A percentile compares a stretch with the other conserved stretches of the same genome.
Conservation (phyloP, 2,113 vertebrate species). For the Corythornis cristatus region DNA sequence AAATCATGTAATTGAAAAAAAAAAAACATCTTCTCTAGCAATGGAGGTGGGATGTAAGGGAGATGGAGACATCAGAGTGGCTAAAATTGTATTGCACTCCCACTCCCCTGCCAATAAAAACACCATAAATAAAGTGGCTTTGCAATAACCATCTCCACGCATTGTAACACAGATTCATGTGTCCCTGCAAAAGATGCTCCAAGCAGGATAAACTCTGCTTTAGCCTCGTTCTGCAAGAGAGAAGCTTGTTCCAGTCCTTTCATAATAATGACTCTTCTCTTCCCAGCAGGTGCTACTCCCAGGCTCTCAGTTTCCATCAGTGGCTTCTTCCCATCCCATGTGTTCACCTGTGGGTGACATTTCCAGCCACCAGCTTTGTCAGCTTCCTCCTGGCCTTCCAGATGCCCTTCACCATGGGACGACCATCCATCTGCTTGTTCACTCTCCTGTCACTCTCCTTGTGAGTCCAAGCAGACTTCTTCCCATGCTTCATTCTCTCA, state of each 20-base stretch:
- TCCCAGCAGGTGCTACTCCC: neutral
- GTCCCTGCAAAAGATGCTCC: slow-evolving; percentile 48
- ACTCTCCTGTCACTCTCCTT: neutral
- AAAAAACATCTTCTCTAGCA: slow-evolving; percentile 9
- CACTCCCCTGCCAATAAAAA: slow-evolving; percentile 71
- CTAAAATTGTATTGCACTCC: slow-evolving; percentile 72
- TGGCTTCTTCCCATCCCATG: neutral
- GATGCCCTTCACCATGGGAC: neutral
- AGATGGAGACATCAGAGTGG: slow-evolving; percentile 63
- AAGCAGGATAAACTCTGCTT: slow-evolving; percentile 18
- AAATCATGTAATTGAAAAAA: neutral
- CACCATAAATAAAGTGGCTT: slow-evolving; percentile 71
- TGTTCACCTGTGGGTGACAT: neutral
- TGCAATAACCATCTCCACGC: slow-evolving; percentile 61
- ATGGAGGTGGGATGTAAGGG: slow-evolving; percentile 63
- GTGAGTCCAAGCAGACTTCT: neutral
- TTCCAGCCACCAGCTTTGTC: neutral
- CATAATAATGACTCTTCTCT: neutral
- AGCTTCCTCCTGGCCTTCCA: neutral
- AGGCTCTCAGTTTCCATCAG: neutral
- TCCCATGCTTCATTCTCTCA: neutral
- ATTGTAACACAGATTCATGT: slow-evolving; percentile 23
- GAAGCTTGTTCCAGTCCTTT: neutral
- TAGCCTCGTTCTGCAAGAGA: neutral
- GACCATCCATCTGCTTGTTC: neutral